These are phyloP conservation scores for Conus ventricosus DNA, from an alignment of 1,140 invertebrate genomes.

Conservation along the genomic window DNA sequence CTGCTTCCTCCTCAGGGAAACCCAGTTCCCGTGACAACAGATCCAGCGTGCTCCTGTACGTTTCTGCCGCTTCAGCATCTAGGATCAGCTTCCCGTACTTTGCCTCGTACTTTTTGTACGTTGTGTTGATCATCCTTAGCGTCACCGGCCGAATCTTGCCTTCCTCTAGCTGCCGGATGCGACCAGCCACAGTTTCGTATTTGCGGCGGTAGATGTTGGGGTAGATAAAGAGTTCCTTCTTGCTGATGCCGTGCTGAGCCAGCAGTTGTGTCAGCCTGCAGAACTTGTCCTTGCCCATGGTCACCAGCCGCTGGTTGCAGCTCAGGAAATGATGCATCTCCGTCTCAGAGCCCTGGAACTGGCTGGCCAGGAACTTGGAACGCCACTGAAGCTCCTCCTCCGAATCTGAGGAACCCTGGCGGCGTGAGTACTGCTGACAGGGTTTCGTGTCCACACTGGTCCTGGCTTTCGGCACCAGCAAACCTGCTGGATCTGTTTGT, in stretches of 20 bases:
- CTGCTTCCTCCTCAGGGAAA: neutral
- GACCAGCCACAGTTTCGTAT: slow-evolving; percentile 17
- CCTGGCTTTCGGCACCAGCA: neutral
- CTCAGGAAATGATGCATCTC: slow-evolving; percentile 22
- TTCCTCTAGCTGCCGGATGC: slow-evolving; percentile 26
- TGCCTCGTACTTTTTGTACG: slow-evolving; percentile 2
- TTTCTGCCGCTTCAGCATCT: slow-evolving; percentile 14
- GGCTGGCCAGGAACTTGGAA: neutral
- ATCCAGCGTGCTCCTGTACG: slow-evolving; percentile 7
- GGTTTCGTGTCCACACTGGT: neutral
- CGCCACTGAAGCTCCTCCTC: slow-evolving; percentile 2
- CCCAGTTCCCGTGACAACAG: neutral
- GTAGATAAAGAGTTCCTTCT: slow-evolving; percentile 5
- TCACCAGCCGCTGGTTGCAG: neutral
- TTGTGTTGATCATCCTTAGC: slow-evolving; percentile 19
- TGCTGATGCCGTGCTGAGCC: slow-evolving; percentile 24
- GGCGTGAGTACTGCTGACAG: neutral
- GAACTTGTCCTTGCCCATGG: slow-evolving; percentile 22
- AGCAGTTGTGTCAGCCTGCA: neutral
- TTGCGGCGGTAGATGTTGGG: slow-evolving; percentile 28
- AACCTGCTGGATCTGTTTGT: neutral
- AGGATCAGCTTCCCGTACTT: slow-evolving; percentile 9
- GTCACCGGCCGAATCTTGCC: neutral
- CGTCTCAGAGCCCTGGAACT: neutral
- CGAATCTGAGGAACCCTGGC: neutral